These are phyloP conservation scores for Drosophila simulans DNA, from an alignment of 1,140 invertebrate genomes.

Conservation along the genomic window DNA sequence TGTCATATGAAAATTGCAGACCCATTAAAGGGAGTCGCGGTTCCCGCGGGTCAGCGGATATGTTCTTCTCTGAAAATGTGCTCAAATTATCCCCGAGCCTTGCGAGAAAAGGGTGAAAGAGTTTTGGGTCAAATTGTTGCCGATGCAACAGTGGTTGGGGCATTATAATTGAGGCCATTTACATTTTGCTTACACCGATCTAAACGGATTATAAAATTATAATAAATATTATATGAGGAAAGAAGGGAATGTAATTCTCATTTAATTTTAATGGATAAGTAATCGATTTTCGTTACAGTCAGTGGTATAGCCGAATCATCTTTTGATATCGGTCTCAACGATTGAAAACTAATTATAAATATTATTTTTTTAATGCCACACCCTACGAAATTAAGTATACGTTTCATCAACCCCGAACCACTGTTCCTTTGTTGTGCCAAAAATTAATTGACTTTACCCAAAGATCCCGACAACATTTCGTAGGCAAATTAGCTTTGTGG, in stretches of 20 bases:
- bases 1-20: conserved; percentile 79
- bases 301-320: too few species aligned
- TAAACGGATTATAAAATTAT: conserved; percentile 7
- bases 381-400: background rate
- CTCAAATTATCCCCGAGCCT: conserved; percentile 58
- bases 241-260: background rate
- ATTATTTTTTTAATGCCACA: background rate
- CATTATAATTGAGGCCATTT: conserved; percentile 23
- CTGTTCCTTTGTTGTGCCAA: conserved; percentile 35
- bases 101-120: conserved; percentile 5
- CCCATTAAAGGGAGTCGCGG: conserved; percentile 57
- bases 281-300: too few species aligned
- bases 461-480: conserved; percentile 44
- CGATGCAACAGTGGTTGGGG: conserved; percentile 20
- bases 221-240: background rate
- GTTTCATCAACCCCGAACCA: background rate
- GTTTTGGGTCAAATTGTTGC: conserved; percentile 45
- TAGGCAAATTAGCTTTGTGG: conserved; percentile 76
- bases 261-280: background rate
- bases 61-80: conserved; percentile 70
- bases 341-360: too few species aligned
- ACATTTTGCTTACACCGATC: conserved; percentile 13
- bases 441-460: conserved; percentile 77
- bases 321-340: too few species aligned
- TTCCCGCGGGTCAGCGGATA: conserved; percentile 61